Conservation (phyloP, 2,113 vertebrate species). For the Isurus oxyrinchus region DNA sequence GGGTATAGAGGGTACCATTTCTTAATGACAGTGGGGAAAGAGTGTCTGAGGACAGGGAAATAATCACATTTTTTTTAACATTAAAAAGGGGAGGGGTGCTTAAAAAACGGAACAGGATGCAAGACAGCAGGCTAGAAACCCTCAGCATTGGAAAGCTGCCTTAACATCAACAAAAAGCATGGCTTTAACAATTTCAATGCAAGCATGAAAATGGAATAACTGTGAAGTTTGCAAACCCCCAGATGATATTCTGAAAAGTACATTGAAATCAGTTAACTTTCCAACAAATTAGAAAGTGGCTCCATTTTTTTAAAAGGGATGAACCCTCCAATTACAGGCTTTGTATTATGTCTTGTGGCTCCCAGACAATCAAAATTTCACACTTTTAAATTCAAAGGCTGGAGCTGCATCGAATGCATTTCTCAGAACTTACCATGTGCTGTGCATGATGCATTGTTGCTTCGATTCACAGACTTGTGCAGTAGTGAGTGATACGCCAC, state of each 20-base stretch:
- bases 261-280: background rate
- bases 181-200: background rate
- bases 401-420: background rate
- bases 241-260: background rate
- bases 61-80: background rate
- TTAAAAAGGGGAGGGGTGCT: background rate
- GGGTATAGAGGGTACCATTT: background rate
- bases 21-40: background rate
- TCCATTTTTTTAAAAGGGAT: background rate
- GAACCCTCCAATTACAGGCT: background rate
- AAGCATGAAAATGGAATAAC: background rate
- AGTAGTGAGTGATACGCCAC: no score
- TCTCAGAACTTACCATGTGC: background rate
- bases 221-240: background rate
- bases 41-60: background rate
- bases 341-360: background rate
- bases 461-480: background rate
- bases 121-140: background rate
- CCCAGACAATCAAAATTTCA: background rate
- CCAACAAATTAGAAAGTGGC: background rate
- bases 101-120: background rate
- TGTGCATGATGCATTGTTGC: background rate
- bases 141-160: background rate
- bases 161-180: background rate
- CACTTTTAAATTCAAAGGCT: background rate